A percentile compares a stretch with the other conserved stretches of the same genome.
Evolutionary conservation across 2,888 invertebrate species (phyloP).

Genomic region (Globia sparganii): DNA sequence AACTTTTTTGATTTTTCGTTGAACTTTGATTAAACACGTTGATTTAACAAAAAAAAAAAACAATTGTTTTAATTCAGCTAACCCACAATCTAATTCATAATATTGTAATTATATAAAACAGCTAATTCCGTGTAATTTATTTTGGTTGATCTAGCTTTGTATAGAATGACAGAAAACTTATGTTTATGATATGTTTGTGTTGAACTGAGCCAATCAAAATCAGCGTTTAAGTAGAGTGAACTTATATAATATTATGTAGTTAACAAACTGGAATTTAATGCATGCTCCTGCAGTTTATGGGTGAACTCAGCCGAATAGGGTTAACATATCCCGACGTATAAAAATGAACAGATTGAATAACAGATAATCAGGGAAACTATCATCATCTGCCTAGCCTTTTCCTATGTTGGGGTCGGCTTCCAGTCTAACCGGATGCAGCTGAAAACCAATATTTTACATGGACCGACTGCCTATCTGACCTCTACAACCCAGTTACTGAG

Average conservation of each 20-base stretch:
- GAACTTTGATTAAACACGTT: too few species aligned
- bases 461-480: too few species aligned
- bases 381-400: too few species aligned
- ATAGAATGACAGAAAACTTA: slow-evolving; percentile 26
- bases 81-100: slow-evolving; percentile 29
- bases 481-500: too few species aligned
- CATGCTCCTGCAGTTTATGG: slow-evolving; percentile 43
- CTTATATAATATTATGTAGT: slow-evolving; percentile 46
- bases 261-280: slow-evolving; percentile 45
- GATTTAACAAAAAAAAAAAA: too few species aligned
- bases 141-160: slow-evolving; percentile 31
- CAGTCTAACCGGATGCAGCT: too few species aligned
- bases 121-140: slow-evolving; percentile 29
- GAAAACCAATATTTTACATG: too few species aligned
- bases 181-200: slow-evolving; percentile 44
- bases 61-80: neutral
- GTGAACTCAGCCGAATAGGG: slow-evolving; percentile 21
- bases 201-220: slow-evolving; percentile 46
- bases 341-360: slow-evolving; percentile 25
- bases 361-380: neutral
- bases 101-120: slow-evolving; percentile 27
- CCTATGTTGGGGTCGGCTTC: too few species aligned
- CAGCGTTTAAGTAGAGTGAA: slow-evolving; percentile 36
- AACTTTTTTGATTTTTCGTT: neutral
- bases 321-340: slow-evolving; percentile 28